Base-by-base conservation (phyloP, 2,113 vertebrate species). In the Chionomys nivalis region DNA sequence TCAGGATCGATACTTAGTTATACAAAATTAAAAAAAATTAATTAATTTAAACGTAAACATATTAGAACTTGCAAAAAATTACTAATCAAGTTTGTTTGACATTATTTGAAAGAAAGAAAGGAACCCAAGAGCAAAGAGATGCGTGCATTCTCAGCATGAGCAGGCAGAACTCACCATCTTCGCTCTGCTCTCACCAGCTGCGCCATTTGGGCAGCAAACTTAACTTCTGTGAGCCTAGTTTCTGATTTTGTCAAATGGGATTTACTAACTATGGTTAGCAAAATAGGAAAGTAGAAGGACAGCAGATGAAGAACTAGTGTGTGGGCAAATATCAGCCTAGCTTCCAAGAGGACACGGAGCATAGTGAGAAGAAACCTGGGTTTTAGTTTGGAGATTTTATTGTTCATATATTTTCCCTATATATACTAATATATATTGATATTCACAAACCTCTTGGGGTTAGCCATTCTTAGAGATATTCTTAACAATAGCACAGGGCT, bases 321-420 rank as follows among this genome's bases (percentile, higher is more conserved):
- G 58, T 58, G 58, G 2, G 3, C 44, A 26, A 78, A 14, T 58
- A 61, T 6, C 12, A 77, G 9, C 13, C 0, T 6, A n/a, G 65
- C 63, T 24, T 85, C 24, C 72, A 76, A 82, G 8, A 89, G 61
- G 9, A 26, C 33, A 39, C 23, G 61, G 36, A 89, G 24, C 11
- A n/a, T 26, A 79, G 16, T 26, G 78, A 44, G 24, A 26, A 93
- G 61, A 24, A 91, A 55, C 7, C 33, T 21, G 49, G 61, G 28
- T 47, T 92, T 95, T 90, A 86, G 44, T 79, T 76, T 76, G 76
- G 55, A 19, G 10, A 1, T n/a, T 81, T 5, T 81, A 70, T 68
- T 83, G 28, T 87, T 87, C 75, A 19, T 70, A n/a, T 87, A 72
- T 90, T 90, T 79, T 95, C 90, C 86, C 28, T 93, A 6, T 93